phyloP scores from a whole-genome alignment of 2,888 invertebrate species.

The Acanthacorydalis orientalis region DNA sequence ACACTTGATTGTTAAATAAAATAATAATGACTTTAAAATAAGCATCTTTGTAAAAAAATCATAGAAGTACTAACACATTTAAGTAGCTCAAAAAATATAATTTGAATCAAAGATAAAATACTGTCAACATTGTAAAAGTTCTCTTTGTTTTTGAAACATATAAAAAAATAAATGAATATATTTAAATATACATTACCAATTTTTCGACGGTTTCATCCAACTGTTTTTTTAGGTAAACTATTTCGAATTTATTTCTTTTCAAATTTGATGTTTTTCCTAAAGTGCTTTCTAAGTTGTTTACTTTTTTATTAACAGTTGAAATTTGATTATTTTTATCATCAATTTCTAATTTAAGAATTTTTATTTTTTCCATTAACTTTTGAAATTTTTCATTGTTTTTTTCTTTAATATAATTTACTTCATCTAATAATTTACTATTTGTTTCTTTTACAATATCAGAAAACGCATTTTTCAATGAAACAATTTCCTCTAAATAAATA shows the following conservation, averaged over 20 bases:
- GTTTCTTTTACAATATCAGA: constrained; percentile 35
- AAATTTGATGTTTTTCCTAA: constrained; percentile 26
- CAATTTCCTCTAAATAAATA: constrained; percentile 32
- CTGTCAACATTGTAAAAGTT: too few species aligned
- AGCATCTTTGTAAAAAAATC: too few species aligned
- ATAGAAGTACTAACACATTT: too few species aligned
- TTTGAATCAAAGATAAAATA: too few species aligned
- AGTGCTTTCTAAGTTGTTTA: constrained; percentile 33
- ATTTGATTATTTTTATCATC: constrained; percentile 35
- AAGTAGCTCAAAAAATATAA: too few species aligned
- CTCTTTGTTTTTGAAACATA: too few species aligned
- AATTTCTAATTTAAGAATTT: constrained; percentile 36
- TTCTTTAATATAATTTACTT: constrained; percentile 36
- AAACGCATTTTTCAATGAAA: constrained; percentile 32
- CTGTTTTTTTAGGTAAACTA: constrained; percentile 34
- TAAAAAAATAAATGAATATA: not conserved
- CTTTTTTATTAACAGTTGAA: constrained; percentile 36
- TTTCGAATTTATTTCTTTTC: constrained; percentile 18
- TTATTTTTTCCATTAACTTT: constrained; percentile 36
- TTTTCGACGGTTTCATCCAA: constrained; percentile 40
- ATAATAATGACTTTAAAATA: too few species aligned
- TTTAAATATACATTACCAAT: constrained; percentile 24
- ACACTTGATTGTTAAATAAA: too few species aligned
- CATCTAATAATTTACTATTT: constrained; percentile 35
- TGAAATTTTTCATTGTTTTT: constrained; percentile 40